Base-by-base conservation (phyloP, 2,888 invertebrate species). In the Mesoligia furuncula region DNA sequence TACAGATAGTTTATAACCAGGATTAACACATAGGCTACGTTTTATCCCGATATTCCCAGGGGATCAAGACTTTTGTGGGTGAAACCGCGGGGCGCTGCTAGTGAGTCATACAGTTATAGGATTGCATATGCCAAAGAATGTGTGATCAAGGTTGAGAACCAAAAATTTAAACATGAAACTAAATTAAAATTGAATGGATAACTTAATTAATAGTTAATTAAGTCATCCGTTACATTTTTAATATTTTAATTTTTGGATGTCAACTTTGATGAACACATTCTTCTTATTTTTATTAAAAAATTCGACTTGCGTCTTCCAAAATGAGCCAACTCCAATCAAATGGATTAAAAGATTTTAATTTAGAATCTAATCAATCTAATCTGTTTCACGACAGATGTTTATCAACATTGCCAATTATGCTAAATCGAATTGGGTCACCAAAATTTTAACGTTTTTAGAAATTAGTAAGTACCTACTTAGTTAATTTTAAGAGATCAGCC, bases 341-440 rank as follows among this genome's bases (percentile, higher is more conserved):
- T 42, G 66, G 71, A 86, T 86, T 76, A 75, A 72, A 64, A 66
- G 45, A 74, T 65, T 65, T 54, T 76, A 59, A 77, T 66, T 83
- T 65, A 11, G 59, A 85, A 74, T 79, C 66, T 39, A 75, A 86
- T 79, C 64, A 65, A 68, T 57, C 15, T 80, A 67, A 87, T 77
- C 77, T 65, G n/a, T 66, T 65, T 20, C 31, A 59, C 67, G 70
- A 65, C 76, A 79, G 75, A 79, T 83, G 71, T 75, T 75, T 79
- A 64, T 74, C 62, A 85, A 72, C 24, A 73, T 69, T 48, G 69
- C 17, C 57, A 78, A 81, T 78, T 82, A 79, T 75, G 20, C 24
- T 27, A 36, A 75, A 73, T 5, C 51, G 51, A 83, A 81, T 79
- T 68, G 65, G 66, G 65, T 80, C 77, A 75, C 54, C 66, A 73